These are phyloP conservation scores for Oncorhynchus masou DNA, from an alignment of 2,113 vertebrate species.

Conservation along the genomic window DNA sequence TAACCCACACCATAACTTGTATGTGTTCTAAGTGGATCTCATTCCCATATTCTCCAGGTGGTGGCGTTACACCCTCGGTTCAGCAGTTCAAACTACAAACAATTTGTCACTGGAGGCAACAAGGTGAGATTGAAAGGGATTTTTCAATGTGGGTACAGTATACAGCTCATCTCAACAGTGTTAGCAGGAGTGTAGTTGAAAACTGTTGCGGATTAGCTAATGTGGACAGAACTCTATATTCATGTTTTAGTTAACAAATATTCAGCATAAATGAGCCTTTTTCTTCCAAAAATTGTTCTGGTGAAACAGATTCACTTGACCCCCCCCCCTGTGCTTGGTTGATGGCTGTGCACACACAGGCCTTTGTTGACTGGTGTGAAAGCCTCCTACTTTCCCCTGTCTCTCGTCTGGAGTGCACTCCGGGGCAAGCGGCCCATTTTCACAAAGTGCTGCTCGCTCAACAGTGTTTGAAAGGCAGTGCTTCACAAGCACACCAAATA, in stretches of 20 bases:
- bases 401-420: constrained; percentile 69
- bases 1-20: neutral
- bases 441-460: constrained; percentile 75
- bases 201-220: neutral
- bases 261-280: no score
- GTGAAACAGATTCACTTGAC: constrained; percentile 40
- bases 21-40: neutral
- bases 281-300: neutral
- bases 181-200: no score
- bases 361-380: constrained; percentile 66
- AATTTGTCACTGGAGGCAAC: constrained; percentile 96
- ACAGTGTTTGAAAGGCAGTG: constrained; percentile 70
- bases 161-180: no score
- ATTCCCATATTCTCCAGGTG: constrained; percentile 57
- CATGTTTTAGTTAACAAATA: constrained; percentile 31
- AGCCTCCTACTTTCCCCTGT: constrained; percentile 67
- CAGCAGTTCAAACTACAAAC: constrained; percentile 90
- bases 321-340: constrained; percentile 28
- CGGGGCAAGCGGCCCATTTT: constrained; percentile 66
- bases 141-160: neutral
- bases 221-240: neutral
- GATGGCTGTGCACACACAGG: constrained; percentile 5
- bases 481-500: constrained; percentile 67
- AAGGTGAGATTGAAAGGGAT: constrained; percentile 79
- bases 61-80: constrained; percentile 93